Base-by-base conservation (phyloP, 2,888 invertebrate genomes). In the Odontomyia ornata region DNA sequence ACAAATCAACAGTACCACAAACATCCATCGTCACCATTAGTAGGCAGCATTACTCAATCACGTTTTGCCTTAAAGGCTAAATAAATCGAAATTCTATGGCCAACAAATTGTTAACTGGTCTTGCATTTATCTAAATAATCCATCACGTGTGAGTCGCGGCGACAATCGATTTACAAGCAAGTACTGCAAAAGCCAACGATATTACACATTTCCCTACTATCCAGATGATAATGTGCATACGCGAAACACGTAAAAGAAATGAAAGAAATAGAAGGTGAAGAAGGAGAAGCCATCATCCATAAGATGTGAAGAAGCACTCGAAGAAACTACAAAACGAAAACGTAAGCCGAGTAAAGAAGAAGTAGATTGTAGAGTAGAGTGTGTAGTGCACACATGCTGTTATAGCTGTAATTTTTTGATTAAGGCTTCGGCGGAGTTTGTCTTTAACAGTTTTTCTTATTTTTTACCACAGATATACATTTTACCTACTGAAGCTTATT, bases 361-460 rank as follows among this genome's bases (percentile, higher is more conserved):
- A 69, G 69, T 69, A 69, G n/a, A 69, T 69, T 36, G 73, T 57
- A 57, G 73, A 73, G 73, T 73, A 57, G 73, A 73, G 73, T 73
- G 60, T 71, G 21, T 72, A 73, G 73, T 75, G 75, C 75, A 60
- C 73, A 73, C 57, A 69, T 69, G 65, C 76, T 76, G 67, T 47
- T 76, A 76, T 76, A 76, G 76, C 76, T 76, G 76, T 76, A 76
- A 76, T 76, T 76, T 76, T 76, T 76, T 76, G 64, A 76, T 76
- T 76, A 76, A 76, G 64, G 76, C 73, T 73, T 73, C 69, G 47
- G 43, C 75, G 21, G 76, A 73, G 73, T 73, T 76, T 76, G 67
- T 76, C 76, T 76, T 73, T 76, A 76, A 76, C 76, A 72, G 52
- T 72, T 72, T 69, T 72, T 76, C 47, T 62, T 43, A 21, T n/a